Evolutionary conservation across 2,888 invertebrate genomes (phyloP).

Genomic region (Argyresthia goedartella): DNA sequence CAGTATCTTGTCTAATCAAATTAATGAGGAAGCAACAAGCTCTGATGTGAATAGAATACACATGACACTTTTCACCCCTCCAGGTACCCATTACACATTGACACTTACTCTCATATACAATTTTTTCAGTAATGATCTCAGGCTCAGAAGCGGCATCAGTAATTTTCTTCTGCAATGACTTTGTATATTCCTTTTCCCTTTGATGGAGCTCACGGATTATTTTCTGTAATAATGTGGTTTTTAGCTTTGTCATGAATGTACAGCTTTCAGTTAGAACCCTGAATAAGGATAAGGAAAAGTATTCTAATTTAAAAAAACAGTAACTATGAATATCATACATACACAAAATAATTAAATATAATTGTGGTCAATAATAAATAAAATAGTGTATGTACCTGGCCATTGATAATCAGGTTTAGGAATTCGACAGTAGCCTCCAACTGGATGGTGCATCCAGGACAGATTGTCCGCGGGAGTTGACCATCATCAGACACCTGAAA

Average conservation of each 20-base stretch:
- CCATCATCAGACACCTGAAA: constrained; percentile 78
- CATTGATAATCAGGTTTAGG: constrained; percentile 77
- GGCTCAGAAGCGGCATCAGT: constrained; percentile 15
- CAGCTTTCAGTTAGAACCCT: too few species aligned
- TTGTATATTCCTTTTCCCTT: constrained; percentile 50
- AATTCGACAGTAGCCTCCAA: constrained; percentile 81
- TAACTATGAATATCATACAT: too few species aligned
- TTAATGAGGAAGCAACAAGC: too few species aligned
- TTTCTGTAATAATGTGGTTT: constrained; percentile 30
- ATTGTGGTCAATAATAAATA: neutral
- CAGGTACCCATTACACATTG: too few species aligned
- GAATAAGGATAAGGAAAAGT: too few species aligned
- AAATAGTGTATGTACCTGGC: constrained; percentile 65
- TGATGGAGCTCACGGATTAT: constrained; percentile 43
- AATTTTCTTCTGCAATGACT: constrained; percentile 23
- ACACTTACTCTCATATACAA: constrained; percentile 51
- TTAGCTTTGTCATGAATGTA: too few species aligned
- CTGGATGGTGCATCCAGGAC: constrained; percentile 83
- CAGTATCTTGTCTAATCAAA: too few species aligned
- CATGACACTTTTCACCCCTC: too few species aligned
- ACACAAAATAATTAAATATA: neutral
- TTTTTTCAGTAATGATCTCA: constrained; percentile 38
- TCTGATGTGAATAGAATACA: too few species aligned
- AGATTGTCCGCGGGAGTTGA: constrained; percentile 78
- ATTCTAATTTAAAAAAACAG: too few species aligned